phyloP scores from a whole-genome alignment of 2,113 vertebrate genomes.

The Balaeniceps rex region DNA sequence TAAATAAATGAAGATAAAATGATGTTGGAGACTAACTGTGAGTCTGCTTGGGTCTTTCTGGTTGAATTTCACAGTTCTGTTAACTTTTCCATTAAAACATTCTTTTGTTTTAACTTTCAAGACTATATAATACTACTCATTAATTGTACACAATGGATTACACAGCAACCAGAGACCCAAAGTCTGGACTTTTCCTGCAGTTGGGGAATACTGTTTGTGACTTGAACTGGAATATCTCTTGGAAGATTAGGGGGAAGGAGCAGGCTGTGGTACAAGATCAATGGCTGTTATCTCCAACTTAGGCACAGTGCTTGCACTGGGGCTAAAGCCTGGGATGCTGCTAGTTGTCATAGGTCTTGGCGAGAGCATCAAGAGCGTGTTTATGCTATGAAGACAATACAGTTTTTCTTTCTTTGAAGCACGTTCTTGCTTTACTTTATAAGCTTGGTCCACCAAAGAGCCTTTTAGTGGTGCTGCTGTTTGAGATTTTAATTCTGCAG shows the following conservation, averaged over 20 bases:
- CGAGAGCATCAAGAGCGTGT: neutral
- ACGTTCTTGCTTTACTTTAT: neutral
- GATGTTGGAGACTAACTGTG: neutral
- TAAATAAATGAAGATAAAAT: neutral
- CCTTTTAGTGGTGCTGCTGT: neutral
- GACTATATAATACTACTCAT: neutral
- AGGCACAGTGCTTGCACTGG: neutral
- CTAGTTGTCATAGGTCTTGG: neutral
- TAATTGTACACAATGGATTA: neutral
- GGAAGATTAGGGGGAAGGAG: neutral
- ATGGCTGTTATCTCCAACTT: neutral
- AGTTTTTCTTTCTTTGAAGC: neutral
- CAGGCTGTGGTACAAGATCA: neutral
- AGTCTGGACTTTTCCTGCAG: neutral
- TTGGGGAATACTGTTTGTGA: neutral
- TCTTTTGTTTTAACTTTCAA: neutral
- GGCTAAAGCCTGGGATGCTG: neutral
- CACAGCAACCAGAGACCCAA: neutral
- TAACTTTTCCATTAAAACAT: neutral
- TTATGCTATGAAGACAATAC: neutral
- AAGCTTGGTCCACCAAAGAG: neutral
- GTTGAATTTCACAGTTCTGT: neutral
- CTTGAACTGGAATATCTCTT: neutral
- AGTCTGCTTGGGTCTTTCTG: neutral
- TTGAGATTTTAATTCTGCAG: neutral